A percentile compares a stretch with the other conserved stretches of the same genome.
phyloP scores from a whole-genome alignment of 2,888 invertebrate genomes.

The Drosophila gaucha region DNA sequence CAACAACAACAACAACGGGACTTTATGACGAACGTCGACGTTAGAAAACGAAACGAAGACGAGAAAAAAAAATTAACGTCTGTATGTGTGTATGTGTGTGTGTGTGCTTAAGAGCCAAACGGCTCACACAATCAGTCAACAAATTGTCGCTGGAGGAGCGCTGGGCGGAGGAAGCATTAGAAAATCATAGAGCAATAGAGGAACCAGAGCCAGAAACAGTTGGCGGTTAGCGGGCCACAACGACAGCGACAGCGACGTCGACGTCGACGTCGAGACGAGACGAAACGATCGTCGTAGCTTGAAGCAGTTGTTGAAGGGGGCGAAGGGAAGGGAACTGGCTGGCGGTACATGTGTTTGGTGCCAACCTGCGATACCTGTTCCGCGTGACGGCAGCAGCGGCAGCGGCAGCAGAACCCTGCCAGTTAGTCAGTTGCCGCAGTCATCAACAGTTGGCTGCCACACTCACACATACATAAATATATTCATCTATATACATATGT shows the following conservation, averaged over 20 bases:
- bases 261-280: conserved; percentile 23
- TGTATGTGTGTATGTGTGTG: conserved; percentile 20
- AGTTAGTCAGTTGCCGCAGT: conserved; percentile 76
- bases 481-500: background rate
- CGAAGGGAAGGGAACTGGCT: background rate
- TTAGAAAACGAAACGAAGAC: conserved; percentile 75
- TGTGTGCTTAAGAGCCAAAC: conserved; percentile 32
- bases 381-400: conserved; percentile 63
- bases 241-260: conserved; percentile 12
- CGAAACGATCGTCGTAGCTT: conserved; percentile 39
- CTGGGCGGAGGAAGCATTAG: conserved; percentile 62
- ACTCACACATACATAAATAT: conserved; percentile 38
- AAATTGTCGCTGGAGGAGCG: conserved; percentile 62
- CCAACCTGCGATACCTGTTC: conserved; percentile 80
- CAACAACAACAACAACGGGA: conserved; percentile 73
- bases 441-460: conserved; percentile 71
- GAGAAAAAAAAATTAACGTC: conserved; percentile 48
- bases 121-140: conserved; percentile 56
- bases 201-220: conserved; percentile 64
- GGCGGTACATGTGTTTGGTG: conserved; percentile 73
- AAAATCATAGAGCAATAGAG: conserved; percentile 67
- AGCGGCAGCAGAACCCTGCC: conserved; percentile 57
- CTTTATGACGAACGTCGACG: conserved; percentile 71
- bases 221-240: conserved; percentile 60
- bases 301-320: conserved; percentile 28